Percentiles rank a stretch among this genome's conserved stretches.
Evolutionary conservation across 2,797 vertebrate species (phyloP).

Genomic region (Brotula barbata): DNA sequence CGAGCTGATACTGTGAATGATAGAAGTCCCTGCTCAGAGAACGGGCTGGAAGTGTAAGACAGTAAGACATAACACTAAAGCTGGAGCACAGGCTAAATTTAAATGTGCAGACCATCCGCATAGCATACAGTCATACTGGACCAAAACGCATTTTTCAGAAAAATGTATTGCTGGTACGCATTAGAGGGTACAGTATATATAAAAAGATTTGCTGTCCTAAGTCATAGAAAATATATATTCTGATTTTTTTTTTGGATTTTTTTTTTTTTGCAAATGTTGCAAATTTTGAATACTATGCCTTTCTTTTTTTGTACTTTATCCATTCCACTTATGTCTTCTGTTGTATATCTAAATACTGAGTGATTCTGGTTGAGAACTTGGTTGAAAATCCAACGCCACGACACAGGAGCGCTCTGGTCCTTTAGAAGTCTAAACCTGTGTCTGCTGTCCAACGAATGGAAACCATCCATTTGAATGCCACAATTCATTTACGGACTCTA

Average conservation of each 20-base stretch:
- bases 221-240: slow-evolving; percentile 67
- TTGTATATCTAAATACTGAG: slow-evolving; percentile 50
- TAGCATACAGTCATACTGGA: slow-evolving; percentile 63
- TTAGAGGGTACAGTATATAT: slow-evolving; percentile 59
- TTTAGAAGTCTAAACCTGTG: slow-evolving; percentile 27
- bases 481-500: slow-evolving; percentile 28
- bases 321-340: slow-evolving; percentile 65
- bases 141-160: slow-evolving; percentile 56
- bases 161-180: slow-evolving; percentile 64
- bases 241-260: slow-evolving; percentile 37
- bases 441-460: slow-evolving; percentile 34
- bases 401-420: slow-evolving; percentile 10
- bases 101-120: slow-evolving; percentile 44
- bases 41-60: slow-evolving; percentile 52
- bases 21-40: slow-evolving; percentile 40
- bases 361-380: slow-evolving; percentile 37
- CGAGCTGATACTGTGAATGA: slow-evolving; percentile 74
- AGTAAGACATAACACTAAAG: slow-evolving; percentile 43
- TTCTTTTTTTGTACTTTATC: slow-evolving; percentile 65
- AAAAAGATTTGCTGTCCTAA: slow-evolving; percentile 61
- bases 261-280: slow-evolving; percentile 12
- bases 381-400: slow-evolving; percentile 39
- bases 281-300: slow-evolving; percentile 65
- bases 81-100: slow-evolving; percentile 44
- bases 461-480: slow-evolving; percentile 18